Percentiles rank a stretch among this genome's conserved stretches.
These are phyloP conservation scores for Aurelia aurita complex sp. Pacific DNA, from an alignment of 30 jellyfish, hydroid and myxozoan genomes.

Conservation along the genomic window DNA sequence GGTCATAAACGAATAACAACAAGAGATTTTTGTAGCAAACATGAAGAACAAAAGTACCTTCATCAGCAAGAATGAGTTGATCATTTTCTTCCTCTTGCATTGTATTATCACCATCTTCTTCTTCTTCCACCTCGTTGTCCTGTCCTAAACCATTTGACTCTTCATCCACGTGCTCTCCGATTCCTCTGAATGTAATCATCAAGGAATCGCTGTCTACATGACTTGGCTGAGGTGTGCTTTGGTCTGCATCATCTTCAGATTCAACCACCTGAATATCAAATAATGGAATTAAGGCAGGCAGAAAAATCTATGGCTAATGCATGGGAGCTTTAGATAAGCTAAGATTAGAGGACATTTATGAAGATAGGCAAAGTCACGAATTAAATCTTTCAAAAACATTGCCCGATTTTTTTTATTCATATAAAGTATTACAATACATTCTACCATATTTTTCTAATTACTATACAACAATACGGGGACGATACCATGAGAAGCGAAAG, in stretches of 20 bases:
- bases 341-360: too few species aligned
- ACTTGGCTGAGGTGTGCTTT: conserved; percentile 6
- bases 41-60: conserved; percentile 23
- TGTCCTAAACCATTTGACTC: conserved; percentile 18
- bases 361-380: too few species aligned
- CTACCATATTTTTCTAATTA: too few species aligned
- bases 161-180: conserved; percentile 21
- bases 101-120: conserved; percentile 31
- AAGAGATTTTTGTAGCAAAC: neutral
- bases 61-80: conserved; percentile 53
- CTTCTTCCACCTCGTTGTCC: conserved; percentile 33
- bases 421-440: too few species aligned
- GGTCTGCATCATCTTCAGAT: conserved; percentile 52
- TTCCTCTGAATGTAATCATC: conserved; percentile 67
- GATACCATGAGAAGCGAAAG: too few species aligned
- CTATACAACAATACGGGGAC: too few species aligned
- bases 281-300: neutral
- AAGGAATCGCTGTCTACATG: conserved; percentile 38
- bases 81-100: conserved; percentile 52
- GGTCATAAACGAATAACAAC: neutral
- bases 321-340: too few species aligned
- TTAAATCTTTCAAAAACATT: too few species aligned
- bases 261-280: conserved; percentile 17
- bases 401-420: too few species aligned
- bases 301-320: neutral